Base-by-base conservation (phyloP, 2,797 vertebrate species). In the Poeciliopsis presidionis region DNA sequence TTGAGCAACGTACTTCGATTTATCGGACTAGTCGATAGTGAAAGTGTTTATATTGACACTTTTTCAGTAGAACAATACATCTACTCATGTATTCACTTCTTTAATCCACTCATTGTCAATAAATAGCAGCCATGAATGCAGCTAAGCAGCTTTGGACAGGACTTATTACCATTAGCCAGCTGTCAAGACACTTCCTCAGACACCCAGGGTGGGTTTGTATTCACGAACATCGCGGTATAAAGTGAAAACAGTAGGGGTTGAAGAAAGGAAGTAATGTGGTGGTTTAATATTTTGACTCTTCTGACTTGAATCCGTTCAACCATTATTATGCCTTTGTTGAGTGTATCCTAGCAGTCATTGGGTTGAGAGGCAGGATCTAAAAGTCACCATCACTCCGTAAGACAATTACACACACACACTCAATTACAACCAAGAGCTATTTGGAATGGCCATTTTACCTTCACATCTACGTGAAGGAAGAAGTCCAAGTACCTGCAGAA, bases 71-170 rank as follows among this genome's bases (percentile, higher is more conserved):
- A 39, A 39, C 16, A 39, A 41, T 39, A 9, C 20, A 9, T 39
- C 33, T 13, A 46, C 13, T 46, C 13, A 46, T 46, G 45, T 46
- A 46, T 46, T 14, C 14, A 46, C 45, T 46, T 4, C 41, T 69
- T 45, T 67, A 41, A 67, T 41, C 63, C 30, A 67, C 36, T 39
- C 63, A 67, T 67, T 4, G 63, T 67, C 18, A 67, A 67, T 67
- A 67, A 25, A n/a, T 45, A 14, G 41, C n/a, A 69, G 25, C 41
- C 65, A 69, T 45, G 41, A 70, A 70, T 70, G 67, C 45, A 70
- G 25, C 67, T 70, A 70, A 45, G 67, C 67, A 28, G 67, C 41
- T 46, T 70, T 70, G 25, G 41, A 70, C 25, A 7, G 39, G 67
- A 70, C 14, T 70, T 70, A 28, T 45, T 45, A 45, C 22, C 67